phyloP scores from a whole-genome alignment of 2,888 invertebrate genomes.

The Idaea aversata region DNA sequence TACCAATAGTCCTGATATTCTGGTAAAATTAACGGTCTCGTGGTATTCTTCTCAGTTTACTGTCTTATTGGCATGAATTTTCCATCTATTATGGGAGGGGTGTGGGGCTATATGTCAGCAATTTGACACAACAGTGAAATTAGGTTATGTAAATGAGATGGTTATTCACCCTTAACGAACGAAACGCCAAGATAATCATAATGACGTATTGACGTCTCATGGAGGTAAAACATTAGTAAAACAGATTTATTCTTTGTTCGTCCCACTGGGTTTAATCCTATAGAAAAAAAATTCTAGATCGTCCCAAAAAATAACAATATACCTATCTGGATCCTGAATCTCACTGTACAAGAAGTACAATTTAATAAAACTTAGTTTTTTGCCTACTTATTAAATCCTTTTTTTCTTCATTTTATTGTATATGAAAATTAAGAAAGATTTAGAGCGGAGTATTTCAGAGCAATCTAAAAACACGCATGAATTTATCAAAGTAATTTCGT shows the following conservation, averaged over 20 bases:
- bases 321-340: too few species aligned
- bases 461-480: slow-evolving; percentile 3
- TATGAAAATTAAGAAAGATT: slow-evolving; percentile 7
- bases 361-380: too few species aligned
- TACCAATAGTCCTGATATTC: slow-evolving; percentile 20
- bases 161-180: slow-evolving; percentile 53
- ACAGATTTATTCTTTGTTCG: too few species aligned
- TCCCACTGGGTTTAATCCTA: too few species aligned
- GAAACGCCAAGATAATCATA: slow-evolving; percentile 36
- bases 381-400: too few species aligned
- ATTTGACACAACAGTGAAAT: slow-evolving; percentile 63
- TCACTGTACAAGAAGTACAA: too few species aligned
- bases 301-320: too few species aligned
- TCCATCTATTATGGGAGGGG: slow-evolving; percentile 51
- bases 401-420: slow-evolving; percentile 15
- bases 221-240: too few species aligned
- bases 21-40: slow-evolving; percentile 33
- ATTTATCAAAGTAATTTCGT: slow-evolving; percentile 14
- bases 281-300: too few species aligned
- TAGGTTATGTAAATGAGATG: slow-evolving; percentile 67
- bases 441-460: background rate
- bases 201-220: too few species aligned
- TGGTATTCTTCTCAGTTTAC: slow-evolving; percentile 51
- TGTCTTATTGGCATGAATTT: slow-evolving; percentile 49
- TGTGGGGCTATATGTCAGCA: slow-evolving; percentile 55